Conservation (phyloP, 1,140 invertebrate species). For the Drosophila gunungcola region DNA sequence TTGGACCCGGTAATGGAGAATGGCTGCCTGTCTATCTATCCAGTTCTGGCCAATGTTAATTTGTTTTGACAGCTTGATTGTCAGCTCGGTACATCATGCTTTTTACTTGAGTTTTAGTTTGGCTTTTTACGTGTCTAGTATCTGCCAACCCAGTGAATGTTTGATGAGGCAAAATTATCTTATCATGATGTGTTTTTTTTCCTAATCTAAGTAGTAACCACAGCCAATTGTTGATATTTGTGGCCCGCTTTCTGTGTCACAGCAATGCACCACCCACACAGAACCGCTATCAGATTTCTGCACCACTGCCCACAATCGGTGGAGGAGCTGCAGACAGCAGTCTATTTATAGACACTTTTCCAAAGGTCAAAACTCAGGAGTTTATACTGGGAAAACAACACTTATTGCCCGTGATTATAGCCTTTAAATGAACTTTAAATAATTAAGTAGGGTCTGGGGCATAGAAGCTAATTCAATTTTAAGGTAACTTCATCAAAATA, state of each 20-base stretch:
- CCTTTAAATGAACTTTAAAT: constrained; percentile 2
- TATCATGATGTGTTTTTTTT: constrained; percentile 56
- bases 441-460: constrained; percentile 16
- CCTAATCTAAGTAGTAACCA: constrained; percentile 33
- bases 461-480: background rate
- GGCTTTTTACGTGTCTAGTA: background rate
- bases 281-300: constrained; percentile 9
- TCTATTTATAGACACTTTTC: constrained; percentile 23
- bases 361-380: constrained; percentile 35
- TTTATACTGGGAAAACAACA: constrained; percentile 17
- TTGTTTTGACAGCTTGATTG: constrained; percentile 72
- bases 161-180: constrained; percentile 65
- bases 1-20: constrained; percentile 28
- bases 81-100: constrained; percentile 40
- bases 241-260: background rate
- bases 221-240: constrained; percentile 66
- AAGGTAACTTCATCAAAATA: background rate
- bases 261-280: constrained; percentile 16
- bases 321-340: constrained; percentile 5
- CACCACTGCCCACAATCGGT: constrained; percentile 1
- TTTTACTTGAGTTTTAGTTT: background rate
- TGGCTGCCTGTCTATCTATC: constrained; percentile 28
- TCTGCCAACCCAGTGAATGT: constrained; percentile 34
- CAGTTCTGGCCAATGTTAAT: constrained; percentile 38
- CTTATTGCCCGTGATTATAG: background rate